phyloP scores from a whole-genome alignment of 1,140 invertebrate species.

The Drosophila nikananu region DNA sequence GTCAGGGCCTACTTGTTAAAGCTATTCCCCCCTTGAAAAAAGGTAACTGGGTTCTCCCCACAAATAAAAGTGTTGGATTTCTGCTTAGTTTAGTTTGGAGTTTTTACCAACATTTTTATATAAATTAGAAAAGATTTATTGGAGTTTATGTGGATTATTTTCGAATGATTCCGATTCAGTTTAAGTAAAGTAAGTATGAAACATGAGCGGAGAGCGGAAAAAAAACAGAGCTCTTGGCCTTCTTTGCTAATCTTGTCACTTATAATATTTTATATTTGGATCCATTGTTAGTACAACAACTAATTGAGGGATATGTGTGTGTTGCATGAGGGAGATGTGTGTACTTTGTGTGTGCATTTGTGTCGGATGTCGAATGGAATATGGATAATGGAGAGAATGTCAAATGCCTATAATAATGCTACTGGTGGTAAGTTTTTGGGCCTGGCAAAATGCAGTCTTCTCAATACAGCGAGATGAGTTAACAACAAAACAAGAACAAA shows the following conservation, averaged over 20 bases:
- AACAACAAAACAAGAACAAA: constrained; percentile 39
- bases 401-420: constrained; percentile 31
- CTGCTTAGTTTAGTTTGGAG: too few species aligned
- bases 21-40: neutral
- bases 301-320: constrained; percentile 15
- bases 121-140: neutral
- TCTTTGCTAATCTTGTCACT: neutral
- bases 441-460: constrained; percentile 32
- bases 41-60: neutral
- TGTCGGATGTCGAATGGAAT: constrained; percentile 28
- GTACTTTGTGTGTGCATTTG: constrained; percentile 37
- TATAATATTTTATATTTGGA: neutral
- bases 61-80: neutral
- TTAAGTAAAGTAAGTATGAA: neutral
- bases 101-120: too few species aligned
- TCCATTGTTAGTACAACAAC: constrained; percentile 36
- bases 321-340: constrained; percentile 25
- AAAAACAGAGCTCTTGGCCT: neutral
- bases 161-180: neutral
- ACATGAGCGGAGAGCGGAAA: neutral
- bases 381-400: constrained; percentile 18
- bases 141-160: neutral
- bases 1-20: neutral
- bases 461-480: constrained; percentile 28
- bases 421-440: constrained; percentile 6